These are phyloP conservation scores for Heteromormyrus szaboi DNA, from an alignment of 2,797 vertebrate species.

Conservation along the genomic window DNA sequence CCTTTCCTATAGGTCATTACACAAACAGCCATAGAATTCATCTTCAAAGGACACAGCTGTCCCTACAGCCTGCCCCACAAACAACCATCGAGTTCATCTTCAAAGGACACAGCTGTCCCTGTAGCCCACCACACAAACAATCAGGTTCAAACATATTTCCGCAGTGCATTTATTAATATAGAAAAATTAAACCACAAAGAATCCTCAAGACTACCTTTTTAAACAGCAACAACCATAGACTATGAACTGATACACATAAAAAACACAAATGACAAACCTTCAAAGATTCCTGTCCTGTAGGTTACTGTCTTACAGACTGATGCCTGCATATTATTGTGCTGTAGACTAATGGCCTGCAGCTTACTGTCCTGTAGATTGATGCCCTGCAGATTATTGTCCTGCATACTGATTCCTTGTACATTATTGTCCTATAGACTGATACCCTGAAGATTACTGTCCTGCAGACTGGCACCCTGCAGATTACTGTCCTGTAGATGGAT, in stretches of 20 bases:
- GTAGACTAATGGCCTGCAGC: background rate
- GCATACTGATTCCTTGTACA: background rate
- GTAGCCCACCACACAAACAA: background rate
- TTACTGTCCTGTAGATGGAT: background rate
- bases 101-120: background rate
- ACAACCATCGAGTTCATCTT: background rate
- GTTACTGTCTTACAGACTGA: background rate
- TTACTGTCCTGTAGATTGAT: background rate
- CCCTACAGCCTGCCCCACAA: background rate
- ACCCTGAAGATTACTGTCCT: background rate
- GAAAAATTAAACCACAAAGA: background rate
- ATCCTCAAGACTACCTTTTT: background rate
- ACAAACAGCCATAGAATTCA: background rate
- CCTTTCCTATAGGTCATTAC: background rate
- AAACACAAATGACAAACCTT: background rate
- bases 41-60: background rate
- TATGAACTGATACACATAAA: background rate
- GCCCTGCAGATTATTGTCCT: background rate
- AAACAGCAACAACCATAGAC: background rate
- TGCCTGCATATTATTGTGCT: background rate
- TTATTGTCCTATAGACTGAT: background rate
- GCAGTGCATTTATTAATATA: background rate
- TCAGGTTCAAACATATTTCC: background rate
- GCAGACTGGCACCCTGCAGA: background rate
- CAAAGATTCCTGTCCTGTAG: background rate